Evolutionary conservation across 1,140 invertebrate genomes (phyloP).

Genomic region (Pemphigus obesinymphae): DNA sequence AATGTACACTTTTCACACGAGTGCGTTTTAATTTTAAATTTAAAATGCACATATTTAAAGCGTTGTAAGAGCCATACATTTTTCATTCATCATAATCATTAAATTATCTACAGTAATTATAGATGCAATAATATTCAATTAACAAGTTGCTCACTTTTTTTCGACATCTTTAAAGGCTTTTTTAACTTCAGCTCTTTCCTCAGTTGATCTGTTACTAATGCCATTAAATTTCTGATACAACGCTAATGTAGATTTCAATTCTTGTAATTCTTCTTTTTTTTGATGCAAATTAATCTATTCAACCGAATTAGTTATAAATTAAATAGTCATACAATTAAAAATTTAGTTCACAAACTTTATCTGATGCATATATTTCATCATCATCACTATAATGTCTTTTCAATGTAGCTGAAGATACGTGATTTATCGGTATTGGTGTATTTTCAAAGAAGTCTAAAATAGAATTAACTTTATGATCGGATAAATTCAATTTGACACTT

Average conservation of each 20-base stretch:
- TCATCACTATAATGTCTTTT: slow-evolving; percentile 27
- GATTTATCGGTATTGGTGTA: slow-evolving; percentile 56
- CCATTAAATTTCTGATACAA: slow-evolving; percentile 12
- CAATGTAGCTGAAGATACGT: slow-evolving; percentile 22
- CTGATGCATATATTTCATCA: background rate
- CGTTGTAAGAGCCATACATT: no score
- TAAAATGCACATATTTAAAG: no score
- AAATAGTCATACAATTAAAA: background rate
- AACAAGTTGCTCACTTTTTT: background rate
- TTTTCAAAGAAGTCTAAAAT: slow-evolving; percentile 67
- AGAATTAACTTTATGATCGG: slow-evolving; percentile 65
- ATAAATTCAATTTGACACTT: slow-evolving; percentile 71
- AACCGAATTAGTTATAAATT: background rate
- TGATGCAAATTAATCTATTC: slow-evolving; percentile 2
- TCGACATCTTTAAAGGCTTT: slow-evolving; percentile 32
- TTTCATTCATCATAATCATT: no score
- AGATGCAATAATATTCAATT: background rate
- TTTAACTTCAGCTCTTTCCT: slow-evolving; percentile 39
- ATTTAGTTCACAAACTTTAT: background rate
- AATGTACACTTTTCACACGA: no score
- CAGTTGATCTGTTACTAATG: background rate
- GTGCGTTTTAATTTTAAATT: no score
- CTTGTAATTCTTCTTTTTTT: background rate
- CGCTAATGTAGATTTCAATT: slow-evolving; percentile 7
- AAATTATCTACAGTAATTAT: no score